These are phyloP conservation scores for Tineola bisselliella DNA, from an alignment of 2,888 invertebrate species.

Conservation along the genomic window DNA sequence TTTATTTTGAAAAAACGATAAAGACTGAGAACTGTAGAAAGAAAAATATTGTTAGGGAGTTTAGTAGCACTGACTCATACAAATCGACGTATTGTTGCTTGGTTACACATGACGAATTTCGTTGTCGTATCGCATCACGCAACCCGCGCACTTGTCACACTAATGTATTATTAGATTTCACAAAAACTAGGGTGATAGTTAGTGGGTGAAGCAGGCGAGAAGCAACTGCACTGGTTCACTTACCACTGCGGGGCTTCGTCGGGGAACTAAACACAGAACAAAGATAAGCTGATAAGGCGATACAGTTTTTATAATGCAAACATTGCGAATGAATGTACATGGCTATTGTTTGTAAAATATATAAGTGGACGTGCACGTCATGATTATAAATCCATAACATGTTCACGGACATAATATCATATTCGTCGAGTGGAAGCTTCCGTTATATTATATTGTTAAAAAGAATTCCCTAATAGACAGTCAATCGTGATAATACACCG, in stretches of 20 bases:
- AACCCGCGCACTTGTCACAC: conserved; percentile 21
- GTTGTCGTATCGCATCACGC: conserved; percentile 21
- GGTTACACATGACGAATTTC: conserved; percentile 10
- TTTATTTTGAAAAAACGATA: neutral
- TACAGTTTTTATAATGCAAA: conserved; percentile 45
- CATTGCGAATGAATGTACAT: conserved; percentile 32
- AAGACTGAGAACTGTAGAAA: neutral
- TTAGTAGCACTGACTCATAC: neutral
- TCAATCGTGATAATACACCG: neutral
- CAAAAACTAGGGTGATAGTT: conserved; percentile 19
- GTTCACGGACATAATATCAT: conserved; percentile 7
- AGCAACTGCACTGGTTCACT: conserved; percentile 33
- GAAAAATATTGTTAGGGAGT: conserved; percentile 3
- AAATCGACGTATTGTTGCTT: conserved; percentile 1
- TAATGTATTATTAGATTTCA: conserved; percentile 25
- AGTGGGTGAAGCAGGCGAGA: conserved; percentile 20
- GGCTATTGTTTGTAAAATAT: conserved; percentile 7
- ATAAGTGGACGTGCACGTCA: conserved; percentile 1
- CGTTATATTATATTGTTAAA: neutral
- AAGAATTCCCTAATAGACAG: conserved; percentile 4
- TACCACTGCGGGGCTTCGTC: conserved; percentile 41
- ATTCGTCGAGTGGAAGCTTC: neutral
- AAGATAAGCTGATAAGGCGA: conserved; percentile 65
- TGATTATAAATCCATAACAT: neutral
- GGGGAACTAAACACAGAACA: neutral